Evolutionary conservation across 2,888 invertebrate genomes (phyloP).

Genomic region (Creontiades dilutus): DNA sequence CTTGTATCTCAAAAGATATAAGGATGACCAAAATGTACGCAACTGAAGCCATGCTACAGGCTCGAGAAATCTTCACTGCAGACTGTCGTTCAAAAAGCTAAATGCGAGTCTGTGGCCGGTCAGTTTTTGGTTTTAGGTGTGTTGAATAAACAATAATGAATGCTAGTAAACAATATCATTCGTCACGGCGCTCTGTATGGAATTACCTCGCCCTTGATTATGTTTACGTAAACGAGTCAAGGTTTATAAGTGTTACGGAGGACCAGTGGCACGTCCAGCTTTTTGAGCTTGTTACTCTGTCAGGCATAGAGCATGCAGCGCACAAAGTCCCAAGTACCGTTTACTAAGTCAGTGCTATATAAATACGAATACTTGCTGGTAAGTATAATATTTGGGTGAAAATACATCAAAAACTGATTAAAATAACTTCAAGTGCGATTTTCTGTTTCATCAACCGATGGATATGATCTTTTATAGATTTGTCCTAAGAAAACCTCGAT

Average conservation of each 20-base stretch:
- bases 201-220: not conserved
- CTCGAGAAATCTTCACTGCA: not conserved
- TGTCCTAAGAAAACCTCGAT: no score
- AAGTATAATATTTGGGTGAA: no score
- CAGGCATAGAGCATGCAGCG: no score
- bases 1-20: not conserved
- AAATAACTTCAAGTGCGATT: no score
- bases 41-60: not conserved
- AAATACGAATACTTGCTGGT: no score
- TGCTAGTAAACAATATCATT: not conserved
- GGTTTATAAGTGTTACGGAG: not conserved
- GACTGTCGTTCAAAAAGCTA: not conserved
- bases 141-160: conserved; percentile 4
- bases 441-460: no score
- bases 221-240: not conserved
- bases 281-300: no score
- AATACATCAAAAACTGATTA: no score
- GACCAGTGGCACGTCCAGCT: not conserved
- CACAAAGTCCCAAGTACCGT: no score
- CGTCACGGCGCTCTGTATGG: not conserved
- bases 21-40: conserved; percentile 8
- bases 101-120: not conserved
- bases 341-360: no score
- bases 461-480: no score
- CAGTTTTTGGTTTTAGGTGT: not conserved